phyloP scores from a whole-genome alignment of 1,140 invertebrate genomes.

The Cryptotermes secundus region DNA sequence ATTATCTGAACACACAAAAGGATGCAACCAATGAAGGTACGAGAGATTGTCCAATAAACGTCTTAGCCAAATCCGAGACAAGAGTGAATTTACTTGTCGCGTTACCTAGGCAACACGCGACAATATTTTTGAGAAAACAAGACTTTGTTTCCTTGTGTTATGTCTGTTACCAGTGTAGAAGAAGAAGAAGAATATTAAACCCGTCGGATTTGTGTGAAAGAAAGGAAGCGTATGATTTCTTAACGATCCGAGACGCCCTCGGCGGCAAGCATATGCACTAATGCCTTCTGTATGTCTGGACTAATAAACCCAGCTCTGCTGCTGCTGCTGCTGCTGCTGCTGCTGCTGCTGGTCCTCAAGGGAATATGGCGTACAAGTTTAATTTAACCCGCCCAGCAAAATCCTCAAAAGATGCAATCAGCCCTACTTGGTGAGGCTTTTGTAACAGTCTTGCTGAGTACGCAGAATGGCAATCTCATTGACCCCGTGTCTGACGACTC shows the following conservation, averaged over 20 bases:
- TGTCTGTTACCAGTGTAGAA: not conserved
- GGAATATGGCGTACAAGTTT: not conserved
- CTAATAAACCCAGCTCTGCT: not conserved
- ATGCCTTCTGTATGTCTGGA: not conserved
- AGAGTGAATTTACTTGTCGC: too few relatives aligned
- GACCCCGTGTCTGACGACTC: not conserved
- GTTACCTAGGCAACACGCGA: too few relatives aligned
- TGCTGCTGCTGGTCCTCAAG: not conserved
- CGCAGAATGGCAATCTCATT: not conserved
- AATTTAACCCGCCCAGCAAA: not conserved
- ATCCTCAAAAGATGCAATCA: constrained; percentile 14
- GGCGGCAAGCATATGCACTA: not conserved
- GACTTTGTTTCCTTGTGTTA: not conserved
- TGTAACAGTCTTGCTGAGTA: constrained; percentile 3
- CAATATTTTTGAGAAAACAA: too few relatives aligned
- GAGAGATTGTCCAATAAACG: too few relatives aligned
- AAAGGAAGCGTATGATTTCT: not conserved
- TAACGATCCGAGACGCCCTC: not conserved
- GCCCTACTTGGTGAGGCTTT: not conserved
- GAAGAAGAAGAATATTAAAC: not conserved
- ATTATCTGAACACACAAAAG: too few relatives aligned
- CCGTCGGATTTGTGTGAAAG: too few relatives aligned
- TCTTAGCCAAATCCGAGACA: too few relatives aligned
- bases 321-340: too few relatives aligned
- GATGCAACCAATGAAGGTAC: too few relatives aligned